Evolutionary conservation across 2,113 vertebrate genomes (phyloP).

Genomic region (Eulemur macaco): DNA sequence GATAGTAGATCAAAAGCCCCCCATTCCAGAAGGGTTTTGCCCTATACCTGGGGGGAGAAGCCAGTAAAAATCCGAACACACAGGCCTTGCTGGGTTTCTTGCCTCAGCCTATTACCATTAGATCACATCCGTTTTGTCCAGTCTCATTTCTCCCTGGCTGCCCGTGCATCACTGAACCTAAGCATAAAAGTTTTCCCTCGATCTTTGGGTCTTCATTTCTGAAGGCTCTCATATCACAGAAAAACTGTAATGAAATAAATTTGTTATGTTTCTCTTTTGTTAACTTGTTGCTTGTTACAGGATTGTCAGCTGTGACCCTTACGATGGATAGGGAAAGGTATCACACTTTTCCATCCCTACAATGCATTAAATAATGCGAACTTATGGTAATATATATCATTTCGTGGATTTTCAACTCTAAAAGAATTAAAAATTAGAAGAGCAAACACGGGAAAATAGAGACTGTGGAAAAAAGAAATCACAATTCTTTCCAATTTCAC

Average conservation of each 20-base stretch:
- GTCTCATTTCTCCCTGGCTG: not conserved
- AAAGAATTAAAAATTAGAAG: conserved; percentile 39
- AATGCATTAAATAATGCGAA: not conserved
- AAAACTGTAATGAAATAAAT: not conserved
- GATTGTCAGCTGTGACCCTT: not conserved
- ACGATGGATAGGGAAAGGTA: not conserved
- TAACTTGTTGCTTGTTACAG: not conserved
- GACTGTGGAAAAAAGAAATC: not conserved
- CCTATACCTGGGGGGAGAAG: not conserved
- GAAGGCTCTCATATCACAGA: not conserved
- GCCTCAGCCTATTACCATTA: not conserved
- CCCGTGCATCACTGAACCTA: not conserved
- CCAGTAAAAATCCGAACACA: not conserved
- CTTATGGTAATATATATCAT: not conserved
- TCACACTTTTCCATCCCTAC: not conserved
- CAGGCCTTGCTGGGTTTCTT: not conserved
- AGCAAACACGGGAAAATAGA: not conserved
- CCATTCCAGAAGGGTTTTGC: not conserved
- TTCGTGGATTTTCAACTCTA: not conserved
- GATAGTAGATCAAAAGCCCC: not conserved
- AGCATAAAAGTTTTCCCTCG: not conserved
- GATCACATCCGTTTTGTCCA: not conserved
- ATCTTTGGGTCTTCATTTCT: not conserved
- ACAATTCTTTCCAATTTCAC: not conserved
- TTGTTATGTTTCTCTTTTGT: not conserved